These are phyloP conservation scores for Thripadectes ignobilis DNA, from an alignment of 2,797 vertebrate genomes.

Conservation along the genomic window DNA sequence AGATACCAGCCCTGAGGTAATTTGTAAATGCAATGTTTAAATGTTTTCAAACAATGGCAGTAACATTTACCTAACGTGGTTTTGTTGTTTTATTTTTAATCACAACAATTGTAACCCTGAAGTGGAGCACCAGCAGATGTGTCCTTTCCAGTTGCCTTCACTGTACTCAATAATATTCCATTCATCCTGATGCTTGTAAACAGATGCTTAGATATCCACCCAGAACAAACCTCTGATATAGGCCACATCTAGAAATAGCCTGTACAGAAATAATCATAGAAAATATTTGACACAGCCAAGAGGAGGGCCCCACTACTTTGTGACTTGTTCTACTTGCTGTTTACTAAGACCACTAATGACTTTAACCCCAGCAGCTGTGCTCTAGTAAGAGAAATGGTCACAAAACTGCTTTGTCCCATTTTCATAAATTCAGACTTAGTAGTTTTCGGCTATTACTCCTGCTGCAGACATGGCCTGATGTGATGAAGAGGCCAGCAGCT, in stretches of 20 bases:
- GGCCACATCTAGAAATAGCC: constrained; percentile 30
- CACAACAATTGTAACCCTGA: neutral
- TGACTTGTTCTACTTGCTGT: neutral
- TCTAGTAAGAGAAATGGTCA: neutral
- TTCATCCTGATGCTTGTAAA: neutral
- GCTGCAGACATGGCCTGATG: neutral
- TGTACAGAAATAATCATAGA: constrained; percentile 9
- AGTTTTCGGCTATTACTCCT: neutral
- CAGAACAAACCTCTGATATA: constrained; percentile 2
- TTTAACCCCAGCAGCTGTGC: neutral
- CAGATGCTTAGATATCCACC: constrained; percentile 12
- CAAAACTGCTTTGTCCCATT: neutral
- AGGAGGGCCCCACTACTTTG: neutral
- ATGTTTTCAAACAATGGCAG: neutral
- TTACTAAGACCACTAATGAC: neutral
- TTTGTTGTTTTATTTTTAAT: neutral
- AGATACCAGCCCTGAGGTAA: neutral
- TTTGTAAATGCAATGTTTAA: neutral
- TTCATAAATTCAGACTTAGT: neutral
- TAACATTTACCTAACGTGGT: neutral
- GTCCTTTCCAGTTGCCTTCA: neutral
- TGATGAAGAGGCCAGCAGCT: accelerated
- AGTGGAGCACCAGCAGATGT: neutral
- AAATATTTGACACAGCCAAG: neutral
- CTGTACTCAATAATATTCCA: neutral